These are phyloP conservation scores for Sus scrofa DNA, from an alignment of 2,113 vertebrate genomes.

Conservation along the genomic window T2T-Sscrofa CM000830.6:111956001-111956500, in stretches of 20 bases:
- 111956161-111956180: neutral
- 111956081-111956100: too few species aligned
- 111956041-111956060: too few species aligned
- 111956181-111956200: neutral
- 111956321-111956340: neutral
- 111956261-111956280: neutral
- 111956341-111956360: neutral
- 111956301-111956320: neutral
- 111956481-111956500: neutral
- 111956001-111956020: neutral
- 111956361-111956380: neutral
- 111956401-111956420: too few species aligned
- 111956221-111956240: neutral
- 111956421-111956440: too few species aligned
- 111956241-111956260: neutral
- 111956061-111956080: too few species aligned
- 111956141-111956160: neutral
- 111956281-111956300: neutral
- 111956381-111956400: too few species aligned
- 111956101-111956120: too few species aligned
- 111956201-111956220: too few species aligned
- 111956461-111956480: too few species aligned
- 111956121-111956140: too few species aligned
- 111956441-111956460: too few species aligned
- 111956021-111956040: too few species aligned